Evolutionary conservation across 2,113 vertebrate species (phyloP).

Genomic region (Accipiter virgatus): DNA sequence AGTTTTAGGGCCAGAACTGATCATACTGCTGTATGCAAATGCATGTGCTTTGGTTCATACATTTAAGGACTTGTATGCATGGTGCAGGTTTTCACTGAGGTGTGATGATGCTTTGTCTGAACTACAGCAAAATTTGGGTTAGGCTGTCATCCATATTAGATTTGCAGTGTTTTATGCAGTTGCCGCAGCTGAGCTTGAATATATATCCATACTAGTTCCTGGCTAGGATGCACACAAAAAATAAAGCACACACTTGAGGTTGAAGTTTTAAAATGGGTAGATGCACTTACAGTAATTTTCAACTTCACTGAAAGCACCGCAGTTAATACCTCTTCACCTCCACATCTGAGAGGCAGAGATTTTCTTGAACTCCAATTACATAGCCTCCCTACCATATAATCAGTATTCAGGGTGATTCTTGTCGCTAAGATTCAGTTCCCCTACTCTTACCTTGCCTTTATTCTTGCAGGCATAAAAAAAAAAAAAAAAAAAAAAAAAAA

Average conservation of each 20-base stretch:
- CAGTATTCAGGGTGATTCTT: background rate
- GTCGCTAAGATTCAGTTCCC: background rate
- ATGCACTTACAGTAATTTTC: background rate
- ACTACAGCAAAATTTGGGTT: background rate
- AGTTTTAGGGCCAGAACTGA: constrained; percentile 35
- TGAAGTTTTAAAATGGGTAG: background rate
- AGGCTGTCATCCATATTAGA: background rate
- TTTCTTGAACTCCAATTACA: background rate
- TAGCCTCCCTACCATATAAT: background rate
- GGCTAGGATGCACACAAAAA: background rate
- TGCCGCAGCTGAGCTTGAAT: background rate
- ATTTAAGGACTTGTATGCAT: background rate
- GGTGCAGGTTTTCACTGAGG: constrained; percentile 35
- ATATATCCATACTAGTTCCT: background rate
- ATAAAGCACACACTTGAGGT: background rate
- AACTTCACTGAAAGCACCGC: background rate
- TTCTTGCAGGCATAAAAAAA: background rate
- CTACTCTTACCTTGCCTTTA: background rate
- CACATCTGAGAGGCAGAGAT: background rate
- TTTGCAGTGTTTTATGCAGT: background rate
- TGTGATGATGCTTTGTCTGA: constrained; percentile 33
- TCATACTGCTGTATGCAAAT: constrained; percentile 25
- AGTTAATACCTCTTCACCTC: background rate
- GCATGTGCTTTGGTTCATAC: background rate
- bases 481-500: background rate